These are phyloP conservation scores for Arvicanthis niloticus DNA, from an alignment of 2,113 vertebrate species.

Conservation along the genomic window DNA sequence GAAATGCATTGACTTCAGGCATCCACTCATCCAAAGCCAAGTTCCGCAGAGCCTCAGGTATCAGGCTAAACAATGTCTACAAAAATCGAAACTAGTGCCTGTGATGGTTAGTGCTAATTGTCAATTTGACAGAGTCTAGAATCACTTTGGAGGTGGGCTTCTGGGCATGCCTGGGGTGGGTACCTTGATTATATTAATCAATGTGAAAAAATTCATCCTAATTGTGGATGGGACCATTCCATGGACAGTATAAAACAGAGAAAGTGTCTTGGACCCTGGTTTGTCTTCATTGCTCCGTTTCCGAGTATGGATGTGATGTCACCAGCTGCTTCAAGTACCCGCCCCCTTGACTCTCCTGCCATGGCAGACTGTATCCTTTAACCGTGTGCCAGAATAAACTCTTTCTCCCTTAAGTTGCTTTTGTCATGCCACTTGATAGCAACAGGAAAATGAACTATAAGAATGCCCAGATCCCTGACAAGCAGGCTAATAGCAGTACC, in stretches of 20 bases:
- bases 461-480: background rate
- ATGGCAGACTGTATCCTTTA: no score
- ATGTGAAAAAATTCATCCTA: background rate
- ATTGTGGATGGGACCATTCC: background rate
- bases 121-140: background rate
- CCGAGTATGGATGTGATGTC: no score
- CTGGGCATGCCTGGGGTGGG: background rate
- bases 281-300: background rate
- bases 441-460: background rate
- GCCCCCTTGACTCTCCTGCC: no score
- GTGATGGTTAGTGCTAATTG: background rate
- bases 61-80: background rate
- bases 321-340: background rate
- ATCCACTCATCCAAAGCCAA: background rate
- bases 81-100: background rate
- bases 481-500: background rate
- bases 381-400: background rate
- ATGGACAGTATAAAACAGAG: no score
- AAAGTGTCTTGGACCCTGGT: no score
- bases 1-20: background rate
- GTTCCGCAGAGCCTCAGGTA: background rate
- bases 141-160: background rate
- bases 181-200: background rate
- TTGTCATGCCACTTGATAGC: background rate
- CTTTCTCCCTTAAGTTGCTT: background rate